Base-by-base conservation (phyloP, 2,113 vertebrate genomes). In the Platichthys flesus region DNA sequence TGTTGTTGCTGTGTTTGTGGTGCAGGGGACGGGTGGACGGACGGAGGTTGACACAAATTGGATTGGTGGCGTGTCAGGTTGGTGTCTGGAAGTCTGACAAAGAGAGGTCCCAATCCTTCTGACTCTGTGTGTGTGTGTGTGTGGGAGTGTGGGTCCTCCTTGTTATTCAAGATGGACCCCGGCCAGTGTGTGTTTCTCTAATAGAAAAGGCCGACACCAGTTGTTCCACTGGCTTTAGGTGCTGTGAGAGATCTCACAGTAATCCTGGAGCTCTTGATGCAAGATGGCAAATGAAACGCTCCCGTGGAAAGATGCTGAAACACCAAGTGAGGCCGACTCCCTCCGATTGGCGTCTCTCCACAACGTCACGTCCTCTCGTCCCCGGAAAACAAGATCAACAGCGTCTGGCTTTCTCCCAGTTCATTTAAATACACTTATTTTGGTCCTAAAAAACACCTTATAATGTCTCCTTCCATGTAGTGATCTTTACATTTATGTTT, bases 171-270 rank as follows among this genome's bases (percentile, higher is more conserved):
- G 64, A 72, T 86, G 86, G 80, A 80, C 49, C 23, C 62, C 7
- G 61, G 24, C 76, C 78, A 64, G 68, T 70, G 78, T 89, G 82
- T 87, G 80, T 89, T 79, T 78, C 55, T 61, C 45, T 83, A 74
- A 83, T 79, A 67, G 77, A 59, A 58, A 69, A 88, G 78, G 86
- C 55, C 35, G 72, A 83, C 61, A 85, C 49, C 89, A 79, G 82
- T 90, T 90, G 89, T 94, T 92, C 88, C 69, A 76, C 85, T 71
- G 81, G 87, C 86, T 88, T 56, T 61, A 85, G 88, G 89, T 90
- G 91, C 91, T 77, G 66, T 74, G 75, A 85, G 84, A 92, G 89
- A 93, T 93, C 93, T 93, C 92, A 94, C 91, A 88, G 88, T 92
- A 90, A 93, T 92, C 90, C 88, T 71, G 76, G 74, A 87, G 89